Evolutionary conservation across 2,797 vertebrate species (phyloP), one percentile per base, ranked within the genome.

Genomic region (Novumbra hubbsi): DNA sequence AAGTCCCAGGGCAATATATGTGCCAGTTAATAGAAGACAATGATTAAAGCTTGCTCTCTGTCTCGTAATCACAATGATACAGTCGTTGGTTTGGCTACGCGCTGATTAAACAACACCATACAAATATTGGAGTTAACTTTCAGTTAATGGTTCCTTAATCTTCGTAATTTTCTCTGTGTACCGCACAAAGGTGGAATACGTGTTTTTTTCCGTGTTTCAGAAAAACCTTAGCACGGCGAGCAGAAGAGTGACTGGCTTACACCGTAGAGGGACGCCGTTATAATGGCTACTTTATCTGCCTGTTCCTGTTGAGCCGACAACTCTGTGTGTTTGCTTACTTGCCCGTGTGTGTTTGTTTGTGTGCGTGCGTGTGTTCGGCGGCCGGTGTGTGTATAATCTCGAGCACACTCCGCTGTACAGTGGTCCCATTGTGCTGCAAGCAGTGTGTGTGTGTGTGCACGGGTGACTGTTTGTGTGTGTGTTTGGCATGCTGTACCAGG

Each of bases 401-500:
- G 32, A 55, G 19, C 48, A 27, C 27, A 52, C 49, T 32, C 49
- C 27, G 49, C 69, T n/a, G 74, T 84, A 85, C 83, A 85, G 81
- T 80, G 78, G 71, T 45, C 80, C 73, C 76, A 86, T 85, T 90
- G 84, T 87, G 85, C 80, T 84, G 80, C 72, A 27, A 85, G 84
- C 75, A 6, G 50, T 60, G 65, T 67, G 28, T 73, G 50, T 72
- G 79, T 83, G 75, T 72, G 69, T 76, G 71, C 73, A 68, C 80
- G 52, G 66, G 45, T 83, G 74, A 67, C 71, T 83, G 73, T 78
- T 78, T 83, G 79, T 82, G 76, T 74, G 78, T 77, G 80, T 76
- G 80, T 88, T 87, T 91, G 89, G 91, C 90, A 83, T 75, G 81
- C 86, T 79, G 88, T 84, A 90, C 90, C 91, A 90, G 90, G 80